Base-by-base conservation (phyloP, 2,797 vertebrate genomes). In the Denticeps clupeoides region DNA sequence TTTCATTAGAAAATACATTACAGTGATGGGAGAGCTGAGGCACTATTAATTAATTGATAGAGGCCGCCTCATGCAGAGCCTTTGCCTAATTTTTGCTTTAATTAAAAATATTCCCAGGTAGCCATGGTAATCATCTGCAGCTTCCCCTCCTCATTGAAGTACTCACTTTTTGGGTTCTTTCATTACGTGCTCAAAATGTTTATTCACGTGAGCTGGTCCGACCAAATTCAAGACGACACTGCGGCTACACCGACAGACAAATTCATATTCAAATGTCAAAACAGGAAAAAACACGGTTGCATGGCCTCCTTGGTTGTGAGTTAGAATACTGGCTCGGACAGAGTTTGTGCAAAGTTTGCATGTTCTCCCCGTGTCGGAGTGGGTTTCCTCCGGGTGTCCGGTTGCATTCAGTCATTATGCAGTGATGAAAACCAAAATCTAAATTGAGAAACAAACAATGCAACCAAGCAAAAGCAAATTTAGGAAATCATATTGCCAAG, bases 81-180 rank as follows among this genome's bases (percentile, higher is more conserved):
- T 60, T 58, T 49, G 33, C 33, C 43, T 59, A 60, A 70, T 70
- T 67, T 70, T 57, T 38, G 56, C 51, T 67, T 72, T 64, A 68
- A 77, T 76, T 68, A 72, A 65, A 73, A 62, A 48, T 57, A 72
- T 71, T 75, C 62, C 67, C 63, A 64, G 63, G 67, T 59, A 62
- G 51, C 59, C 13, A 15, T 45, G 51, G 62, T 69, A 62, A 75
- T 70, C 56, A 58, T 44, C 55, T 26, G 37, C 42, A 62, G 33
- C 55, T 51, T 37, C 33, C 47, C 45, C 11, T 24, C 5, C 45
- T 58, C 25, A 12, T 56, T 21, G 31, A 50, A 47, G 35, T 49
- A 53, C 27, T 44, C 21, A 37, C 40, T 37, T 51, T 57, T 44
- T 31, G n/a, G 40, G 35, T 25, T 56, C 35, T 35, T 22, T 45